phyloP scores from a whole-genome alignment of 2,113 vertebrate species.

The Cricetomys ansorgei region DNA sequence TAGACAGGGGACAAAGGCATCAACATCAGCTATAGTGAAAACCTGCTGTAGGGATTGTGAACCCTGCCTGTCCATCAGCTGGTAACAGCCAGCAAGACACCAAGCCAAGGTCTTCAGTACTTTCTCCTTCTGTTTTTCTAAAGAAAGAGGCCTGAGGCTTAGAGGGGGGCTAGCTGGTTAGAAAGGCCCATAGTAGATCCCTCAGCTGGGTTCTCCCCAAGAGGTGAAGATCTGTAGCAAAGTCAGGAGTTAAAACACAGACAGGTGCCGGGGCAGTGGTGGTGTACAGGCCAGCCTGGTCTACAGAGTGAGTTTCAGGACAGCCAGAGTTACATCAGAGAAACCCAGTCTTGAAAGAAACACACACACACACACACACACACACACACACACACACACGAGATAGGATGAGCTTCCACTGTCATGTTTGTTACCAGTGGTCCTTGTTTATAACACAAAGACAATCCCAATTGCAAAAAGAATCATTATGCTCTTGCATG shows the following conservation, averaged over 20 bases:
- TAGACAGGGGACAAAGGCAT: not conserved
- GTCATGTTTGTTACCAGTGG: not conserved
- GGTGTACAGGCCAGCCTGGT: no score
- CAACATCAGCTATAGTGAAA: not conserved
- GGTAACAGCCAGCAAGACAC: not conserved
- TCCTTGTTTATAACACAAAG: not conserved
- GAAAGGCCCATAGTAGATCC: not conserved
- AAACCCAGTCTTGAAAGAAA: no score
- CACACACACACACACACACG: no score
- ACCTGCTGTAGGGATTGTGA: fast-evolving
- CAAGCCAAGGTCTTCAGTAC: not conserved
- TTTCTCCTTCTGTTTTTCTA: not conserved
- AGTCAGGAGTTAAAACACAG: not conserved
- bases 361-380: no score
- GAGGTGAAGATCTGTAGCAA: not conserved
- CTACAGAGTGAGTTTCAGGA: no score
- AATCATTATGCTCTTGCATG: not conserved
- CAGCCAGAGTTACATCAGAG: no score
- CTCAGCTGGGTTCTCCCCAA: not conserved
- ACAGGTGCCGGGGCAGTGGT: no score
- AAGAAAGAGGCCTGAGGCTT: not conserved
- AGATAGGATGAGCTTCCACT: not conserved
- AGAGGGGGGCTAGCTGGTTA: not conserved
- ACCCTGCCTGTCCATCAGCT: not conserved
- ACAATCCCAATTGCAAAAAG: not conserved